phyloP scores from a whole-genome alignment of 1,140 invertebrate species.

The Lepidotrigona ventralis region DNA sequence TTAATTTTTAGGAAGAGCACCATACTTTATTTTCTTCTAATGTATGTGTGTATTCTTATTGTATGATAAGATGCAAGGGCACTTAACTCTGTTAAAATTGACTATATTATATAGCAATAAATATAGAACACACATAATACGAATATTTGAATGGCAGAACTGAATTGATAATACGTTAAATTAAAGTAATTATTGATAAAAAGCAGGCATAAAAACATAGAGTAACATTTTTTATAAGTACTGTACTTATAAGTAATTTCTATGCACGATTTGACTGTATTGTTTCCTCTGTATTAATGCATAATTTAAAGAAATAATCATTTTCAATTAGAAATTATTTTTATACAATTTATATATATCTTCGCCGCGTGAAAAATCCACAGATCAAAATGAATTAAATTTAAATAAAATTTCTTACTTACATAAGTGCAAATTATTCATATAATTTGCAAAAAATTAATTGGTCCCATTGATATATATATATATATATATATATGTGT shows the following conservation, averaged over 20 bases:
- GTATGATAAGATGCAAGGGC: constrained; percentile 35
- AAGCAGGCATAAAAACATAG: not conserved
- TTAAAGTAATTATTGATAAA: not conserved
- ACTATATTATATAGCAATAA: constrained; percentile 37
- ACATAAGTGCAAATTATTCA: constrained; percentile 20
- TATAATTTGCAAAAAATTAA: not conserved
- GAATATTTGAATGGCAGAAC: constrained; percentile 19
- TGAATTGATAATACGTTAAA: constrained; percentile 12
- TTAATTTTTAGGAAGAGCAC: constrained; percentile 20
- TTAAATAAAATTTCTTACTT: not conserved
- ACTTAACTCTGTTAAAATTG: constrained; percentile 31
- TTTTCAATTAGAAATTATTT: not conserved
- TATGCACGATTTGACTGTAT: not conserved
- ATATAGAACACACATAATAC: constrained; percentile 23
- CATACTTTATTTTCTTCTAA: constrained; percentile 17
- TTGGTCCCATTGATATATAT: not conserved
- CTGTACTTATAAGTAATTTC: not conserved
- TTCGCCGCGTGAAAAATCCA: not conserved
- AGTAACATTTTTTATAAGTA: constrained; percentile 6
- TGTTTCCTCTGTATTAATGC: not conserved
- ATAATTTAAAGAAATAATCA: constrained; percentile 4
- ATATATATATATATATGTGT: not conserved
- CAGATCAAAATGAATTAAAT: not conserved
- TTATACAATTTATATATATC: not conserved
- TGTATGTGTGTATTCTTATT: constrained; percentile 16